phyloP scores from a whole-genome alignment of 2,113 vertebrate genomes.

The Psilopogon haemacephalus region DNA sequence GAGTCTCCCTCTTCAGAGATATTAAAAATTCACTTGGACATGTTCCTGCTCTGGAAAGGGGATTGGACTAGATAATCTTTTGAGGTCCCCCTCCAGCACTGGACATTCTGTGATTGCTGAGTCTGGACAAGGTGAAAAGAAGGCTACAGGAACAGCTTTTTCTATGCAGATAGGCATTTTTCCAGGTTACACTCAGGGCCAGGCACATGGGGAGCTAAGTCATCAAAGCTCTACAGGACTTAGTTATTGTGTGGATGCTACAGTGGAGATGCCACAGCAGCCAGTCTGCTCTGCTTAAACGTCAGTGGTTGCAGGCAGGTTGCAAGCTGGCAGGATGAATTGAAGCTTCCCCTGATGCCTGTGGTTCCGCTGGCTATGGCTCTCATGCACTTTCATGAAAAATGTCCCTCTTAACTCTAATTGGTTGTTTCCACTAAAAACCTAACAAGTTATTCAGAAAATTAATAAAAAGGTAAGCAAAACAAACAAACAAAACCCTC shows the following conservation, averaged over 20 bases:
- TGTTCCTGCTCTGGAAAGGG: too few relatives aligned
- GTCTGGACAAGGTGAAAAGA: background rate
- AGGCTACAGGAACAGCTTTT: background rate
- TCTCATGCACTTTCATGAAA: background rate
- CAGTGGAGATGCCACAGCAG: background rate
- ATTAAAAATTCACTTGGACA: too few relatives aligned
- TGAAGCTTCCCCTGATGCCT: background rate
- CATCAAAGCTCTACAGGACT: background rate
- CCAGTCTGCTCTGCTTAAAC: background rate
- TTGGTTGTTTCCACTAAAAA: background rate
- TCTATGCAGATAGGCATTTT: accelerated
- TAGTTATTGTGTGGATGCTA: background rate
- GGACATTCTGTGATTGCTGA: background rate
- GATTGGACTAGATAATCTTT: too few relatives aligned
- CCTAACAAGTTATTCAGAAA: background rate
- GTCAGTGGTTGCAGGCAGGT: background rate
- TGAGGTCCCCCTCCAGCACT: too few relatives aligned
- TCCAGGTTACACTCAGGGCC: background rate
- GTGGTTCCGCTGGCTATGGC: background rate
- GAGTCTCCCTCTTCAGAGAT: too few relatives aligned
- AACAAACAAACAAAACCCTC: background rate
- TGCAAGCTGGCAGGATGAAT: background rate
- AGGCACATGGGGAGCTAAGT: background rate
- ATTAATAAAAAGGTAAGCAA: background rate
- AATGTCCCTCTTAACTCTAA: background rate